These are phyloP conservation scores for Amphibalanus amphitrite DNA, from an alignment of 1,140 invertebrate genomes.

Conservation along the genomic window DNA sequence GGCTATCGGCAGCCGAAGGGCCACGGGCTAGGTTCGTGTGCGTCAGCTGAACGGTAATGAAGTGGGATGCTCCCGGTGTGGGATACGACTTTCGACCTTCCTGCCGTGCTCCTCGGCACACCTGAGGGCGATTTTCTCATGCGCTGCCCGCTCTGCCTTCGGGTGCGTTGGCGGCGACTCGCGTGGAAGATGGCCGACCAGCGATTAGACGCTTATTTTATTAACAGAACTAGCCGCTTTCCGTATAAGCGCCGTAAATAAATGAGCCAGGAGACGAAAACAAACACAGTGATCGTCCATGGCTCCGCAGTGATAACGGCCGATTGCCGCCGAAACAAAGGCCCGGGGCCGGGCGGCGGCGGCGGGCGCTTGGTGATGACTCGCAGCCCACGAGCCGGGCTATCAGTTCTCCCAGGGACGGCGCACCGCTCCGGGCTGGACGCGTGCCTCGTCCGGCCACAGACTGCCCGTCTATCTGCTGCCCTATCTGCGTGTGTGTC, in stretches of 20 bases:
- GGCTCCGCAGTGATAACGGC: background rate
- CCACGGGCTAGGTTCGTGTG: background rate
- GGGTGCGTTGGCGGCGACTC: background rate
- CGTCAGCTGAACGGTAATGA: background rate
- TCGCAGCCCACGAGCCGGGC: too few relatives aligned
- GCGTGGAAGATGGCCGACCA: background rate
- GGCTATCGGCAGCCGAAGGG: background rate
- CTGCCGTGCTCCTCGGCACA: background rate
- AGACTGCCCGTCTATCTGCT: too few relatives aligned
- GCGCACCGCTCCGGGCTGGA: too few relatives aligned
- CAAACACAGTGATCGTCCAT: background rate
- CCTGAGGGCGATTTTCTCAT: background rate
- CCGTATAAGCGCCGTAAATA: background rate
- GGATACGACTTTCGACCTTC: background rate
- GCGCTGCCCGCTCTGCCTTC: background rate
- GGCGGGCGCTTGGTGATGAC: too few relatives aligned
- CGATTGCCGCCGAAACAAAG: background rate
- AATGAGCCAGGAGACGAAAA: background rate
- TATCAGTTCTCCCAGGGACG: too few relatives aligned
- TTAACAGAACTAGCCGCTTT: background rate
- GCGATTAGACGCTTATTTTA: background rate
- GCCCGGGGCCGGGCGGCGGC: too few relatives aligned
- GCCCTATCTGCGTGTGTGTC: too few relatives aligned
- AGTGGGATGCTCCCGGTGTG: background rate
- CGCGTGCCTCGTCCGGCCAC: too few relatives aligned